phyloP scores from a whole-genome alignment of 2,797 vertebrate genomes.

The Crenichthys baileyi region DNA sequence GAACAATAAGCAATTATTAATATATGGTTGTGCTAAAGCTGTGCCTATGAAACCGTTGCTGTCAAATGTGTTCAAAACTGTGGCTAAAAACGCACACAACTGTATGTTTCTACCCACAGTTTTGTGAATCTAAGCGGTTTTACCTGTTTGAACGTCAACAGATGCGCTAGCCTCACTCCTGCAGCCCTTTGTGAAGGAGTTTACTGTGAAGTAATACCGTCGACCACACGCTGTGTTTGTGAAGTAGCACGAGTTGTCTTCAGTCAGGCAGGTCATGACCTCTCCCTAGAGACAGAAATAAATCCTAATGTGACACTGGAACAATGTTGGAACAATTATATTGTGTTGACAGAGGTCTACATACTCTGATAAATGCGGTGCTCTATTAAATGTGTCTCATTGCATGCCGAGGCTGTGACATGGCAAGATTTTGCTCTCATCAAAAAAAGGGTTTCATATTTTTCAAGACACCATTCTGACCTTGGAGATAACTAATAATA shows the following conservation, averaged over 20 bases:
- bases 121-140: background rate
- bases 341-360: no score
- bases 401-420: no score
- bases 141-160: slow-evolving; percentile 77
- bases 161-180: slow-evolving; percentile 60
- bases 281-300: slow-evolving; percentile 54
- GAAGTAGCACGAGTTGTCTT: slow-evolving; percentile 79
- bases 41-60: no score
- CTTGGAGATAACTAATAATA: no score
- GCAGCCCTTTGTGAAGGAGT: slow-evolving; percentile 53
- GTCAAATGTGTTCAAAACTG: background rate
- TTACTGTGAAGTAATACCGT: slow-evolving; percentile 77
- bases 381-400: no score
- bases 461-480: background rate
- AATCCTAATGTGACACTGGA: background rate
- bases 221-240: slow-evolving; percentile 75
- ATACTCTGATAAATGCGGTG: no score
- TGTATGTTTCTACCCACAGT: background rate
- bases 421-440: no score
- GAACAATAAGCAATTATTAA: no score
- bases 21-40: no score
- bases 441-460: background rate
- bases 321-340: background rate
- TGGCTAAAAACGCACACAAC: background rate
- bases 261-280: slow-evolving; percentile 72